phyloP scores from a whole-genome alignment of 2,113 vertebrate genomes.

The Ctenodactylus gundi region DNA sequence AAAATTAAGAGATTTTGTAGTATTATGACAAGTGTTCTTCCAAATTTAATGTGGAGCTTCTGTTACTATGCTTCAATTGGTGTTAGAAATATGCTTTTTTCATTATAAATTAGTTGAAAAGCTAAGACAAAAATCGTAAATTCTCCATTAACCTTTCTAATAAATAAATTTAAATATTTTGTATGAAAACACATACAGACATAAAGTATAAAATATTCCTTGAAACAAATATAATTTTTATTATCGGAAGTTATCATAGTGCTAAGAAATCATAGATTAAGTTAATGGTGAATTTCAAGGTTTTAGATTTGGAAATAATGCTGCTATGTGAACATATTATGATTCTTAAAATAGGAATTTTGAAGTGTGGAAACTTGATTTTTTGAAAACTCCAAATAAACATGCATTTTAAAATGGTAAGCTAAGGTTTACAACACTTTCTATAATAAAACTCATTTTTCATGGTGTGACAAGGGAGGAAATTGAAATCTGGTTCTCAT shows the following conservation, averaged over 20 bases:
- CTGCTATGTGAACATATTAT: background rate
- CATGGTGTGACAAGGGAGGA: conserved; percentile 51
- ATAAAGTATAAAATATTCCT: background rate
- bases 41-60: background rate
- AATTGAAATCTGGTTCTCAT: conserved; percentile 67
- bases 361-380: conserved; percentile 4
- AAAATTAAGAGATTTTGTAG: background rate
- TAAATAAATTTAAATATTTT: conserved; percentile 12
- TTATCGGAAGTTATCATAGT: background rate
- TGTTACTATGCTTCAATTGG: background rate
- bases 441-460: conserved; percentile 65
- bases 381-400: conserved; percentile 38
- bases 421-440: conserved; percentile 53
- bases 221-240: background rate
- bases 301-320: background rate
- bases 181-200: background rate
- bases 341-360: conserved; percentile 15
- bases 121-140: background rate
- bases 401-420: conserved; percentile 42
- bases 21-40: background rate
- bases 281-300: background rate
- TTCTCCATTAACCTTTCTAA: background rate
- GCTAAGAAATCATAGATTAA: background rate
- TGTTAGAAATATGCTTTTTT: background rate
- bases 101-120: background rate